Conservation (phyloP, 2,797 vertebrate genomes). For the Lepilemur ruficaudatus region DNA sequence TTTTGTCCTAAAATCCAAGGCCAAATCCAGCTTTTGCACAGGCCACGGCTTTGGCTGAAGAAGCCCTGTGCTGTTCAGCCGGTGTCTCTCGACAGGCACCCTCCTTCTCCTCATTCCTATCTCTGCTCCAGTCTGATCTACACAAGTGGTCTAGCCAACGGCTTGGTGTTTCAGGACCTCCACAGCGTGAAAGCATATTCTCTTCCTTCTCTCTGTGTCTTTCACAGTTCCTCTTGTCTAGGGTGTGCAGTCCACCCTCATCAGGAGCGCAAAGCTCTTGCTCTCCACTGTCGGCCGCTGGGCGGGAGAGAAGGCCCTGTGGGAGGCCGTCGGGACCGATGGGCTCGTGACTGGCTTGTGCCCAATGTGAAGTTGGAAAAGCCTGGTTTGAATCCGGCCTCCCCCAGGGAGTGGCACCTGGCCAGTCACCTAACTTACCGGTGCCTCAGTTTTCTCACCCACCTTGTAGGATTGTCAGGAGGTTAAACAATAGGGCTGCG, state of each 20-base stretch:
- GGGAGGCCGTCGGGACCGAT: not conserved
- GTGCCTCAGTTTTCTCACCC: not conserved
- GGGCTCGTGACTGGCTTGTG: not conserved
- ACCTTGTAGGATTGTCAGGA: not conserved
- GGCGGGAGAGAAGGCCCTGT: not conserved
- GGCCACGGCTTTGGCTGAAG: not conserved
- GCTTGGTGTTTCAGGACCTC: not conserved
- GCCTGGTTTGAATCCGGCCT: not conserved
- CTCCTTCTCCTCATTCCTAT: not conserved
- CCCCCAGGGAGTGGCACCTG: not conserved
- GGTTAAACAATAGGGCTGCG: not conserved
- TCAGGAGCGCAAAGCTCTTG: not conserved
- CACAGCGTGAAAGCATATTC: not conserved
- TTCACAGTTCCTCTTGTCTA: not conserved
- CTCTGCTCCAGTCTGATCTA: not conserved
- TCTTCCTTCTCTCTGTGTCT: not conserved
- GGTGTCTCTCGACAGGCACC: not conserved
- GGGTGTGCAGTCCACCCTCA: no score
- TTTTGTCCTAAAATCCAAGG: not conserved
- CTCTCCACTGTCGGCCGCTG: not conserved
- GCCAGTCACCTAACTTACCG: not conserved
- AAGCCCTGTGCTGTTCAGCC: not conserved
- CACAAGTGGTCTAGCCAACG: not conserved
- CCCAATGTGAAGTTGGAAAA: not conserved
- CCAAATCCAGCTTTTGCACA: not conserved